phyloP scores from a whole-genome alignment of 2,888 invertebrate species.

The Meganola albula region DNA sequence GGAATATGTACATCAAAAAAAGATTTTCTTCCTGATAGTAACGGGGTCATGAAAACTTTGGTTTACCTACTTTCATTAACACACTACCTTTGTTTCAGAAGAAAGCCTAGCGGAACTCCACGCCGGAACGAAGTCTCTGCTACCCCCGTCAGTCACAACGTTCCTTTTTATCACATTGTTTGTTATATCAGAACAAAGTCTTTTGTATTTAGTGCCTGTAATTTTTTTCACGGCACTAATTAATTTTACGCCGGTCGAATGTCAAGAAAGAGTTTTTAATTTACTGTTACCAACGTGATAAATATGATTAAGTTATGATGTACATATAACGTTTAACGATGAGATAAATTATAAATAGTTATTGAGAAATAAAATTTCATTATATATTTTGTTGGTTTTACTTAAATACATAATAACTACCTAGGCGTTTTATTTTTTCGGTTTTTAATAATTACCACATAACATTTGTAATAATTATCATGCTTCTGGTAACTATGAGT shows the following conservation, averaged over 20 bases:
- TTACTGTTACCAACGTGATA: slow-evolving; percentile 66
- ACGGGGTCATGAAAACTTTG: too few species aligned
- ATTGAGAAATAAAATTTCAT: slow-evolving; percentile 70
- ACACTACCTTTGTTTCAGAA: slow-evolving; percentile 64
- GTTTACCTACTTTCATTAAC: slow-evolving; percentile 28
- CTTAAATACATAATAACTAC: slow-evolving; percentile 13
- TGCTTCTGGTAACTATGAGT: too few species aligned
- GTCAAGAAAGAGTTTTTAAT: slow-evolving; percentile 35
- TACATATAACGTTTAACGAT: slow-evolving; percentile 35
- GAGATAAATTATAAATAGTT: slow-evolving; percentile 53
- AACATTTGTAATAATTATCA: too few species aligned
- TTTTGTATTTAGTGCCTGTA: slow-evolving; percentile 31
- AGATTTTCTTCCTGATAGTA: too few species aligned
- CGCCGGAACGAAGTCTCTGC: slow-evolving; percentile 45
- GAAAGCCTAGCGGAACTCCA: slow-evolving; percentile 73
- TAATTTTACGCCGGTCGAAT: slow-evolving; percentile 36
- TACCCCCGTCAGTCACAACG: slow-evolving; percentile 38
- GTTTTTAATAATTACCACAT: too few species aligned
- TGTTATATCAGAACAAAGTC: slow-evolving; percentile 34
- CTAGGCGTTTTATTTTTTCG: too few species aligned
- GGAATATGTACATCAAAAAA: too few species aligned
- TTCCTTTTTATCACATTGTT: slow-evolving; percentile 40
- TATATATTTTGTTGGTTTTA: slow-evolving; percentile 42
- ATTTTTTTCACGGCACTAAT: slow-evolving; percentile 41
- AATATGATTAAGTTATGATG: slow-evolving; percentile 34